Conservation (phyloP, 2,113 vertebrate genomes). For the Elaphurus davidianus region DNA sequence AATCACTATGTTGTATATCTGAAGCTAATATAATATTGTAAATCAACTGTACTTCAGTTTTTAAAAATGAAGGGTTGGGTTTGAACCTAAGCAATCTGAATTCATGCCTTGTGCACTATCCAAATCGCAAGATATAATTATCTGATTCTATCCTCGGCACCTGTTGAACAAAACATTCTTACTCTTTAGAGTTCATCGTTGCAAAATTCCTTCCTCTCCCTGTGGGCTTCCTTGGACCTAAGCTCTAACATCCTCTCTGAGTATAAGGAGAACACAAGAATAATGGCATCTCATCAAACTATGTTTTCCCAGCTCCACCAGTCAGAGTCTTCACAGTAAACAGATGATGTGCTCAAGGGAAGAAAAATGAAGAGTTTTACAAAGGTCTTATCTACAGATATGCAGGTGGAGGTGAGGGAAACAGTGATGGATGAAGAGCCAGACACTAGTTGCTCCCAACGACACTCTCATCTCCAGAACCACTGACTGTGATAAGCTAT, state of each 20-base stretch:
- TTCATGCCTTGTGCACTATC: background rate
- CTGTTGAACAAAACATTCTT: background rate
- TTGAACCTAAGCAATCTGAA: background rate
- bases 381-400: background rate
- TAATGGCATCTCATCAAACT: background rate
- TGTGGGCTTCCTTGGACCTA: background rate
- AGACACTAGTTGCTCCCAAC: background rate
- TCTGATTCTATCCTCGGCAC: fast-evolving
- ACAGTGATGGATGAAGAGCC: background rate
- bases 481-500: background rate
- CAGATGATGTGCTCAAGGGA: background rate
- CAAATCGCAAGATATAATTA: background rate
- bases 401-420: background rate
- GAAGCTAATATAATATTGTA: background rate
- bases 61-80: background rate
- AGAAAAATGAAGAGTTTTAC: background rate
- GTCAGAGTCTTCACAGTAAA: background rate
- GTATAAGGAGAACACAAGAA: background rate
- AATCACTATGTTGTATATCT: background rate
- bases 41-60: background rate
- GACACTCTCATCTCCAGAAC: background rate
- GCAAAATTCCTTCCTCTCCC: background rate
- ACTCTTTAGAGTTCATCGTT: background rate
- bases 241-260: background rate
- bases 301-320: background rate